Evolutionary conservation across 2,113 vertebrate species (phyloP), one percentile per base, ranked within the genome.

Genomic region (Amblyornis subalaris): DNA sequence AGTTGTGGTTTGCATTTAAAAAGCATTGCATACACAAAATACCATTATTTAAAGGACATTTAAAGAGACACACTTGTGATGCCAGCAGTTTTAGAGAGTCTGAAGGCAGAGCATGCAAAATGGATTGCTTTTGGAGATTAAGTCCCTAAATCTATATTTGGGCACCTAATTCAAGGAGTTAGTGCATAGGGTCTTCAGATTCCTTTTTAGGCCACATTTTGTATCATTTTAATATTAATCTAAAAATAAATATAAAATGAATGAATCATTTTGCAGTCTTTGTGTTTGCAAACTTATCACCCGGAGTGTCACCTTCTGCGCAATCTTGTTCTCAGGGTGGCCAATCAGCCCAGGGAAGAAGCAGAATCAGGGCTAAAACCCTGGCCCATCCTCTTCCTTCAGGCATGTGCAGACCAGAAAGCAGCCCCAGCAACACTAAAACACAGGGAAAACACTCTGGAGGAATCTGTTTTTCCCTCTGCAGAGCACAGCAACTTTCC

Each of bases 391-490:
- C 12, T 38, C 24, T 73, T 79, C 67, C 58, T 74, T 86, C 33
- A 86, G 78, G 50, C 35, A 88, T 3, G 21, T 25, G 38, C 66
- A 44, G 71, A 82, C 40, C 83, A 89, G 62, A 91, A 91, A 62
- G 69, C 31, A 82, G 62, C 29, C 74, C 62, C 81, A 89, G 85
- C 66, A 96, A 93, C 65, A 82, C 20, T 53, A 58, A 78, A 82
- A 61, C 81, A 85, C 33, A 35, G 8, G 18, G 42, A 78, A 95
- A 91, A 96, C 81, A 91, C 47, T 69, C 48, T 0, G 0, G 7
- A 85, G 62, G 54, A 85, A 89, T 85, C 26, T 2, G 12, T 16
- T 79, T 75, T 72, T 60, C 58, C 9, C 5, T 57, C 57, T 50
- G 65, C 1, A 11, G 54, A 85, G 45, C 42, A 36, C 36, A 79